Base-by-base conservation (phyloP, 2,113 vertebrate genomes). In the Gnathonemus echidnorhynchus region DNA sequence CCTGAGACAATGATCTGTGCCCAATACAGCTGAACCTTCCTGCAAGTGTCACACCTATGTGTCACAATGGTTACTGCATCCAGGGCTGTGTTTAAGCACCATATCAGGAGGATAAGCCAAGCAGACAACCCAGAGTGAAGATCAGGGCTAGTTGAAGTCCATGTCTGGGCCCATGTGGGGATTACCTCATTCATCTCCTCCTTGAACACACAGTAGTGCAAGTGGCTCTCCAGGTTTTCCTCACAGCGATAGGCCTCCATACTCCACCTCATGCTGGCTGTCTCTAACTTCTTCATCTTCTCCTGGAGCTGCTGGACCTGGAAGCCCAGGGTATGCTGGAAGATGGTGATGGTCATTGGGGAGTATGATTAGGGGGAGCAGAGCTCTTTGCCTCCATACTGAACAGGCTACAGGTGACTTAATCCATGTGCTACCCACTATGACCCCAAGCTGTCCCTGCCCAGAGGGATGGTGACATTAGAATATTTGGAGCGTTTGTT, bases 151-250 rank as follows among this genome's bases (percentile, higher is more conserved):
- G 15, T 3, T 8, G 27, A 39, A 84, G 42, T 15, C 13, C 35
- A 42, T 42, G 77, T 83, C 15, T 3, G 62, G n/a, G 58, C n/a
- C 24, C 46, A 46, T 52, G 86, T 1, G 13, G 11, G 86, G 11
- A 39, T 91, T 90, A 98, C 97, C 96, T 98, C 97, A n/a, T 92
- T 94, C 90, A 97, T 95, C 89, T 97, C 95, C 3, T 97, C 96
- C 88, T 94, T 95, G 87, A 93, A 90, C 21, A 91, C 56, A 17
- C 94, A 95, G 91, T 93, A 94, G 7, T 96, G 92, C 35, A 96
- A 74, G 89, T 91, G 93, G 56, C 48, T 89, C 84, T 92, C 92
- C 89, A 97, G 91, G 52, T 93, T 92, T 91, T 90, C 93, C 87
- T 96, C 94, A 0, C 91, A 92, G 4, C 93, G 95, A 24, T 94